Base-by-base conservation (phyloP, 2,113 vertebrate species). In the Cololabis saira region DNA sequence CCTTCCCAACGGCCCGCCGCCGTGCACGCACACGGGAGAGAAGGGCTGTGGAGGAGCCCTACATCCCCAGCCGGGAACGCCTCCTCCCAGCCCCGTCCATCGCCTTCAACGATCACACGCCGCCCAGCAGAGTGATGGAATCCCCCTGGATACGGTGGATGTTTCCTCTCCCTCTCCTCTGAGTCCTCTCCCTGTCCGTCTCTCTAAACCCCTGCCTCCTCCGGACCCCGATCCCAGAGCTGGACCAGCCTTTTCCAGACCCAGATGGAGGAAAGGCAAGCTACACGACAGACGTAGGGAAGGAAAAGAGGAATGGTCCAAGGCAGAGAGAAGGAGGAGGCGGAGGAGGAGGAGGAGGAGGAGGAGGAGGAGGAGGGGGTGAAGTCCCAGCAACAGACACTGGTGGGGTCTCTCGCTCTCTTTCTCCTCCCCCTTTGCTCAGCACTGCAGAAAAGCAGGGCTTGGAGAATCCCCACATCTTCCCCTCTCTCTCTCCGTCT, bases 171-270 rank as follows among this genome's bases (percentile, higher is more conserved):
- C 52, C 56, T 50, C 52, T 11, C 24, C 58, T 52, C 59, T 21
- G 14, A 14, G 41, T 63, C 58, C n/a, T n/a, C n/a, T n/a, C n/a
- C n/a, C n/a, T n/a, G n/a, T n/a, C n/a, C n/a, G n/a, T 43, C 51
- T 56, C 43, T 61, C 68, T 52, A 42, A 76, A 65, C 15, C 67
- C 74, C 67, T 9, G 33, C 70, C 76, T 70, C 77, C 83, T 60
- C 82, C 85, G 54, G 83, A 71, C 63, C 83, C 90, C 78, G n/a
- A 87, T 91, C 86, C 54, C 33, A 77, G 65, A 18, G 47, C 70
- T 47, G 77, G 81, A 82, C 81, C 76, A 81, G 82, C 65, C 43
- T 74, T 67, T n/a, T 76, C 61, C 48, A 16, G 62, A 41, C 70
- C 53, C 72, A 60, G 71, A 76, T 51, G 65, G 62, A 82, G 76